These are phyloP conservation scores for Albula glossodonta DNA, from an alignment of 2,113 vertebrate species.

Conservation along the genomic window DNA sequence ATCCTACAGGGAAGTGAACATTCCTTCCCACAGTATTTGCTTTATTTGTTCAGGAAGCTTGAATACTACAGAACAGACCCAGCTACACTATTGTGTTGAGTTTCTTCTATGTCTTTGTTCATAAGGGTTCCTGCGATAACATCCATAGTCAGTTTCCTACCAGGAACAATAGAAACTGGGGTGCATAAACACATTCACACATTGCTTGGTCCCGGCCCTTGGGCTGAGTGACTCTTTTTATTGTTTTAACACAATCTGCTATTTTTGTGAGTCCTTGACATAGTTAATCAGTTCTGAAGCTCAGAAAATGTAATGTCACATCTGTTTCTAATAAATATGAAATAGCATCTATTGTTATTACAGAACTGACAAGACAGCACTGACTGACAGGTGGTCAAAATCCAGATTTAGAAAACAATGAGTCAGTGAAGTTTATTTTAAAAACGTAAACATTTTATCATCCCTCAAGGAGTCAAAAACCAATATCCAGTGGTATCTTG, in stretches of 20 bases:
- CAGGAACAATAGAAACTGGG: constrained; percentile 52
- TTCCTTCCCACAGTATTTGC: constrained; percentile 36
- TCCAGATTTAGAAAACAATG: too few relatives aligned
- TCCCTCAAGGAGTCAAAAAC: too few relatives aligned
- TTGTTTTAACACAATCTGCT: constrained; percentile 40
- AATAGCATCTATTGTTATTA: constrained; percentile 38
- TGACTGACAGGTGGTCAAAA: not conserved
- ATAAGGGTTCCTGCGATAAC: constrained; percentile 50
- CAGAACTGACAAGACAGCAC: constrained; percentile 11
- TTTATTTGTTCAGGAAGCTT: constrained; percentile 44
- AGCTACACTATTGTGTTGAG: constrained; percentile 53
- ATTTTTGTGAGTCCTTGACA: constrained; percentile 34
- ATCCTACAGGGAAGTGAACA: constrained; percentile 38
- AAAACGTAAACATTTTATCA: too few relatives aligned
- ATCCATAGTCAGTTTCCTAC: constrained; percentile 53
- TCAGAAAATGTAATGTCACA: not conserved
- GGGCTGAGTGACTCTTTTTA: constrained; percentile 18
- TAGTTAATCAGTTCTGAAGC: not conserved
- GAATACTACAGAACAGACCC: constrained; percentile 35
- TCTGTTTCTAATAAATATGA: constrained; percentile 4
- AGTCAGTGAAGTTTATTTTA: too few relatives aligned
- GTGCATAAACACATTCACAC: constrained; percentile 41
- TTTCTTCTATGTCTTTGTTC: constrained; percentile 46
- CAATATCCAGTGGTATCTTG: too few relatives aligned
- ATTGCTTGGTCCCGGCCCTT: constrained; percentile 32